phyloP scores from a whole-genome alignment of 2,797 vertebrate genomes.

The Mionectes olivaceus region DNA sequence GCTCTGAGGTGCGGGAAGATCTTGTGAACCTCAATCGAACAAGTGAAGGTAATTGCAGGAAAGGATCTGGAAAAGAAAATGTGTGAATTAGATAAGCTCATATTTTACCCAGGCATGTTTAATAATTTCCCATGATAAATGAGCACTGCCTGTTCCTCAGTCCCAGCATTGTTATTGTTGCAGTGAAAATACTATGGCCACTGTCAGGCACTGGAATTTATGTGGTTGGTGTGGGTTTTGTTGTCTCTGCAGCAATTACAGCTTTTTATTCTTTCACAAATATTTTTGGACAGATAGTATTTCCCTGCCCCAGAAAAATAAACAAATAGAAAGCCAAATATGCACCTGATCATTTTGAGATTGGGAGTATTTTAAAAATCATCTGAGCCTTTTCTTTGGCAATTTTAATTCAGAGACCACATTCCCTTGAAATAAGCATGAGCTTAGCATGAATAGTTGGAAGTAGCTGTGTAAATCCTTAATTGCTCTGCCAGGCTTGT shows the following conservation, averaged over 20 bases:
- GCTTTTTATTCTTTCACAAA: not conserved
- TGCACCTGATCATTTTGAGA: not conserved
- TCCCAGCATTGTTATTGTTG: not conserved
- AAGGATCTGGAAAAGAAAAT: not conserved
- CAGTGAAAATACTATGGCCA: not conserved
- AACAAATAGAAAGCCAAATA: not conserved
- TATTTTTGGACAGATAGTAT: not conserved
- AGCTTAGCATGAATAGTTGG: not conserved
- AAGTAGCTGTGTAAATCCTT: not conserved
- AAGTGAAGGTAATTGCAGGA: not conserved
- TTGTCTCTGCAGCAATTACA: not conserved
- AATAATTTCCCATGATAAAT: not conserved
- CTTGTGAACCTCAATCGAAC: not conserved
- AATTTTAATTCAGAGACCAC: not conserved
- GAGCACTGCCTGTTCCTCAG: not conserved
- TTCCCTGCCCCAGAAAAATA: not conserved
- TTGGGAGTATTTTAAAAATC: not conserved
- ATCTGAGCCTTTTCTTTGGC: not conserved
- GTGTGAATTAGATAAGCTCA: not conserved
- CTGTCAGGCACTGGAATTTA: not conserved
- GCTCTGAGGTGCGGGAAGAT: not conserved
- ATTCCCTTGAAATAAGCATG: not conserved
- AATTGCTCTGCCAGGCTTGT: not conserved
- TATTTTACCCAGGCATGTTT: not conserved
- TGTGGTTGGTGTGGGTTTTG: not conserved